phyloP scores from a whole-genome alignment of 1,140 invertebrate genomes.

The Pentalonia nigronervosa region DNA sequence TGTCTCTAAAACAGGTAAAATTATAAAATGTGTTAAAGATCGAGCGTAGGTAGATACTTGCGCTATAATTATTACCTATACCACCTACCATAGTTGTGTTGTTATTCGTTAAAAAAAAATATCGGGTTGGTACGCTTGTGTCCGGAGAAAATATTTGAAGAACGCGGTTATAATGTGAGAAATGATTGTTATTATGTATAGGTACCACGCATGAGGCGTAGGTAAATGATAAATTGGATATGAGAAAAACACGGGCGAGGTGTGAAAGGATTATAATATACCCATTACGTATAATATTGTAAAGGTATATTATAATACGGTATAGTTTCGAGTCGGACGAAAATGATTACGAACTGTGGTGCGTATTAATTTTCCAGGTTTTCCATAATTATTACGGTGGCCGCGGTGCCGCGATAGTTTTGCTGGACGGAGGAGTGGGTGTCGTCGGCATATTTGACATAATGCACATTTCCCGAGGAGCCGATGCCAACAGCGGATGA shows the following conservation, averaged over 20 bases:
- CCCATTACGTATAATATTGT: background rate
- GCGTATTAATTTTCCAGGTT: background rate
- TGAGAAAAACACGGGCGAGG: background rate
- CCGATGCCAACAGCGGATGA: background rate
- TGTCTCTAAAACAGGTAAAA: background rate
- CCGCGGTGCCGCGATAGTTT: background rate
- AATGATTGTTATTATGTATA: background rate
- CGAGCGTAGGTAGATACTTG: too few relatives aligned
- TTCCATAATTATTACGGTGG: background rate
- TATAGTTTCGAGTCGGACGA: background rate
- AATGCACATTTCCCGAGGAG: background rate
- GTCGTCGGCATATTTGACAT: background rate
- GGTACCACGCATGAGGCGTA: background rate
- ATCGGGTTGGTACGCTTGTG: background rate
- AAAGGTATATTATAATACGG: background rate
- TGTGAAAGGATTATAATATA: background rate
- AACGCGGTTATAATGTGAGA: conserved; percentile 12
- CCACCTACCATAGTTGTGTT: background rate
- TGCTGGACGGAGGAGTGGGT: background rate
- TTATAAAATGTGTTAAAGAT: background rate
- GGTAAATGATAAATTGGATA: conserved; percentile 24
- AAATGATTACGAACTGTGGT: background rate
- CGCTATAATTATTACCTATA: too few relatives aligned
- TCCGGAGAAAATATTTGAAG: conserved; percentile 4
- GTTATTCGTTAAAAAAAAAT: background rate